phyloP scores from a whole-genome alignment of 2,113 vertebrate genomes.

The Odontophorus gujanensis region DNA sequence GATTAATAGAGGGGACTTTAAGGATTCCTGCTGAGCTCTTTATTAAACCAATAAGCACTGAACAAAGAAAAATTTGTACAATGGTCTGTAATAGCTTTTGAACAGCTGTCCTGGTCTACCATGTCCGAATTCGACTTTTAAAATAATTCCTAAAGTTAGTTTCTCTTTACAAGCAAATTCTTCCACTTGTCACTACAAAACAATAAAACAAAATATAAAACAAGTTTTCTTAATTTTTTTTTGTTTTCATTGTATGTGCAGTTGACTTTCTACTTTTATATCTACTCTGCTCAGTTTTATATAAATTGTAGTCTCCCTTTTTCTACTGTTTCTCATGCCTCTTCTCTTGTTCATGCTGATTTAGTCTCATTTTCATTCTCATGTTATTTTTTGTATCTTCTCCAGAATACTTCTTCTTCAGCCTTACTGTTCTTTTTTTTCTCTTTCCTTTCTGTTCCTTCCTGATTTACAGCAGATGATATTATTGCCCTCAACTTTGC shows the following conservation, averaged over 20 bases:
- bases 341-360: not conserved
- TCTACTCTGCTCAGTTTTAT: not conserved
- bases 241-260: not conserved
- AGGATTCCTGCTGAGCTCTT: slow-evolving; percentile 39
- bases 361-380: not conserved
- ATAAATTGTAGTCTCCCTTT: not conserved
- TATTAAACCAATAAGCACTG: slow-evolving; percentile 59
- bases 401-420: not conserved
- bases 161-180: not conserved
- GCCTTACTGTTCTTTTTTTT: not conserved
- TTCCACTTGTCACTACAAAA: not conserved
- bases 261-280: not conserved
- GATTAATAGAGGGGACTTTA: slow-evolving; percentile 45
- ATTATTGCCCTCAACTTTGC: not conserved
- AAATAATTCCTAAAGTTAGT: not conserved
- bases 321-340: not conserved
- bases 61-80: slow-evolving; percentile 53
- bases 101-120: slow-evolving; percentile 46
- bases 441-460: not conserved
- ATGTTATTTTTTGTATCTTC: not conserved
- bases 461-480: slow-evolving; percentile 23
- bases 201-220: not conserved
- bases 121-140: not conserved
- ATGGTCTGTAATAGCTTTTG: slow-evolving; percentile 22
- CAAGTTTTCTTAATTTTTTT: not conserved